Conservation (phyloP, 2,113 vertebrate genomes). For the Dipodomys merriami region DNA sequence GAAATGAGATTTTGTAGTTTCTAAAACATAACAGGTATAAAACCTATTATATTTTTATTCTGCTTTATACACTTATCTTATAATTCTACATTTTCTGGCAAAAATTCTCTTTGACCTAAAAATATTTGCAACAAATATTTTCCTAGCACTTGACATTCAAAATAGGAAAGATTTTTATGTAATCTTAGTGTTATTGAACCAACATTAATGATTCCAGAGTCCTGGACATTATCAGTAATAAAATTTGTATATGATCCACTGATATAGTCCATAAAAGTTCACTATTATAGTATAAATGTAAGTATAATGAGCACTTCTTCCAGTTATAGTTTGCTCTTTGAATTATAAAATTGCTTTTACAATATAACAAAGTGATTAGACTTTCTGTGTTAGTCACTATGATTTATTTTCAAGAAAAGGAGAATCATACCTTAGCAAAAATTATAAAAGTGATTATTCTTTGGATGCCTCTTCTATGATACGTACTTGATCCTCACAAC, state of each 20-base stretch:
- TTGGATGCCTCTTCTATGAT: background rate
- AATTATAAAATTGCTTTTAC: background rate
- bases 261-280: background rate
- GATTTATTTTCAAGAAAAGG: background rate
- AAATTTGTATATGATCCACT: background rate
- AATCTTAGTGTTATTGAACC: background rate
- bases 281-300: background rate
- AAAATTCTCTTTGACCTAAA: constrained; percentile 30
- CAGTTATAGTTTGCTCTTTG: background rate
- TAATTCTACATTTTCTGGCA: background rate
- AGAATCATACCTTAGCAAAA: background rate
- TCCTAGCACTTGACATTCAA: background rate
- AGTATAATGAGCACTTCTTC: background rate
- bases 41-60: background rate
- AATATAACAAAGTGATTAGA: background rate
- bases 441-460: background rate
- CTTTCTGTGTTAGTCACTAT: background rate
- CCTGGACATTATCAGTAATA: background rate
- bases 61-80: background rate
- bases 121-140: constrained; percentile 3
- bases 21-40: background rate
- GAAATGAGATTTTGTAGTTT: background rate
- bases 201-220: background rate
- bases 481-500: background rate
- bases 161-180: background rate